Evolutionary conservation across 2,888 invertebrate genomes (phyloP), one percentile per base, ranked within the genome.

Genomic region (Campoplex capitator): DNA sequence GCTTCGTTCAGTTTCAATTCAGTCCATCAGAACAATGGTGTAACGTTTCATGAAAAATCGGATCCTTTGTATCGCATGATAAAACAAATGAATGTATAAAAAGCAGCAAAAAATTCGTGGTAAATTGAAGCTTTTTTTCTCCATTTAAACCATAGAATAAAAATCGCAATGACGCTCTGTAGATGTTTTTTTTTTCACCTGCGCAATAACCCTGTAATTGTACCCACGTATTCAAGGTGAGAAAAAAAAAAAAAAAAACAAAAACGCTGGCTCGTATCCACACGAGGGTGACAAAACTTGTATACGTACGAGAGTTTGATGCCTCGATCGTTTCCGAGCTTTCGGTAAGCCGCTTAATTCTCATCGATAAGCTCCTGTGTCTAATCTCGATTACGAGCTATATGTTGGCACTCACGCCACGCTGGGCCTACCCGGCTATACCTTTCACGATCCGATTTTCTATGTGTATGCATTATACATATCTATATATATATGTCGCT

Each of bases 291-390:
- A 79, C 45, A 70, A 28, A 42, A 70, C 23, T 28, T n/a, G 80
- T 71, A 68, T 81, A 73, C 62, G 62, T 70, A 35, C 54, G 80
- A 68, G 68, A 8, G 42, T 48, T 42, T 65, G 70, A 42, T 80
- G 82, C 82, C 51, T 68, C 82, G 86, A 78, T 81, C 89, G 85
- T 88, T 88, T 78, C 87, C 84, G 83, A 89, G 91, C 90, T 88
- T 89, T 89, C 89, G 90, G 62, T 91, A 92, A 92, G 92, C 92
- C 90, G 91, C 91, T 93, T 91, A 92, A 92, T 91, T 93, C 91
- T 87, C 91, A 91, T 86, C 91, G 91, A 93, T 92, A 93, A 92
- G 90, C 92, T 84, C 85, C 81, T 86, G 83, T 90, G 91, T 90
- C 91, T 91, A 92, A 93, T 93, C 93, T 92, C 88, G 89, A 90